Base-by-base conservation (phyloP, 2,888 invertebrate genomes). In the Thumatha senex region DNA sequence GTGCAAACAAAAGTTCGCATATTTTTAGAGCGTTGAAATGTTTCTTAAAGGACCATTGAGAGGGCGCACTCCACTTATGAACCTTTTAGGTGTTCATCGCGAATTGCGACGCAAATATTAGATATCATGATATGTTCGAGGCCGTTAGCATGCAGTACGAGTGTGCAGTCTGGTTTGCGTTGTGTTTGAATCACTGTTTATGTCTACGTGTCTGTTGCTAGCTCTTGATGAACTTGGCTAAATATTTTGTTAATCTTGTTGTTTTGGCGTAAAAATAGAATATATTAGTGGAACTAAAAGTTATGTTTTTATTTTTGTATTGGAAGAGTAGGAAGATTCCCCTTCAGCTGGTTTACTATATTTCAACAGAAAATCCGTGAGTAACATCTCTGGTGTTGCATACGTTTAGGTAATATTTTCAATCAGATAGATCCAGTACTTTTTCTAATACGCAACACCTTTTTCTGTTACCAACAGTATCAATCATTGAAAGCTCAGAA, bases 1-100 rank as follows among this genome's bases (percentile, higher is more conserved):
- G 72, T 76, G 78, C 79, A 83, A 84, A 87, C 84, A 85, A 83
- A 82, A 78, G 68, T 72, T 74, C 70, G 72, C 78, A 73, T 78
- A 72, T 76, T 76, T 81, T 77, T 78, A 72, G 68, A 70, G 13
- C 10, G 64, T 70, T 66, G 67, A 74, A 63, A 78, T 80, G 76
- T 80, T 76, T 74, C 74, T 76, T 65, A 51, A 46, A 61, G 56
- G 39, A 45, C 47, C 49, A 56, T 56, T 52, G 46, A 60, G 39
- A 59, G 66, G 66, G 69, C 54, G 66, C 64, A 57, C 63, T 67
- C 66, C 66, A 72, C 68, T 74, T 70, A 63, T 61, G 47, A 51
- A 50, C 59, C 62, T 72, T 75, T 76, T 71, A 68, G 67, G 64
- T 54, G 57, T 50, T 44, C 51, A 51, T 49, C 59, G 74, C 67